phyloP scores from a whole-genome alignment of 2,797 vertebrate genomes.

The Benthosema pterotum region DNA sequence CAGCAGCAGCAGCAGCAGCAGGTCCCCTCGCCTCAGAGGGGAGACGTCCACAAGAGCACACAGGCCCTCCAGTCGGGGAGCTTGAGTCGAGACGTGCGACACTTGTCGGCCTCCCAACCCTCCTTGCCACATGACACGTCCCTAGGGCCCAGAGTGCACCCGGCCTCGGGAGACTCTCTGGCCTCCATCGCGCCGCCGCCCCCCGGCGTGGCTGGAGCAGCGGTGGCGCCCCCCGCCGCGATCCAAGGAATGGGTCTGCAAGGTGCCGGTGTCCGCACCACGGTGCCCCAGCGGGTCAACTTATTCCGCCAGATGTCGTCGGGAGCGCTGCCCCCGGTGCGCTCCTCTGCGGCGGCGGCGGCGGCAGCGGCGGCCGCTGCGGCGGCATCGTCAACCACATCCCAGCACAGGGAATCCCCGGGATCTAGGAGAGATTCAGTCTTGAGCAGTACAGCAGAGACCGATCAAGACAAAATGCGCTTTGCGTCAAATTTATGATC shows the following conservation, averaged over 20 bases:
- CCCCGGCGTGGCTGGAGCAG: constrained; percentile 62
- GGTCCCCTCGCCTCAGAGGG: constrained; percentile 85
- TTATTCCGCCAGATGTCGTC: constrained; percentile 98
- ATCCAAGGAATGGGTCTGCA: constrained; percentile 83
- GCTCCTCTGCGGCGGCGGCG: constrained; percentile 74
- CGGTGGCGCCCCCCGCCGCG: constrained; percentile 53
- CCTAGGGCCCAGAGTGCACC: constrained; percentile 87
- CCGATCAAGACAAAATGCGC: constrained; percentile 95
- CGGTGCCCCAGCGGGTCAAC: constrained; percentile 89
- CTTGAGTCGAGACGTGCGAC: constrained; percentile 91
- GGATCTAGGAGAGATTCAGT: constrained; percentile 88
- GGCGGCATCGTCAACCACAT: constrained; percentile 68
- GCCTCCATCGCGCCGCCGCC: constrained; percentile 90
- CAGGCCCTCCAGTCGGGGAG: constrained; percentile 92
- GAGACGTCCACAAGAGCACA: constrained; percentile 90
- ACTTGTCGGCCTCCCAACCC: constrained; percentile 96
- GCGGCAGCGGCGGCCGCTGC: constrained; percentile 59
- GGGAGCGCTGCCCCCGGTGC: constrained; percentile 90
- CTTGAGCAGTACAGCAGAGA: constrained; percentile 93
- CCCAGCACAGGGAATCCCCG: constrained; percentile 87
- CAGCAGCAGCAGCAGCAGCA: constrained; percentile 76
- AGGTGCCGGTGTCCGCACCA: constrained; percentile 81
- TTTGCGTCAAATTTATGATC: constrained; percentile 99
- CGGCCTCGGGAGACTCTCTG: constrained; percentile 91
- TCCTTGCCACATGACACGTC: constrained; percentile 95